Evolutionary conservation across 2,797 vertebrate genomes (phyloP), one percentile per base, ranked within the genome.

Genomic region (Enoplosus armatus): DNA sequence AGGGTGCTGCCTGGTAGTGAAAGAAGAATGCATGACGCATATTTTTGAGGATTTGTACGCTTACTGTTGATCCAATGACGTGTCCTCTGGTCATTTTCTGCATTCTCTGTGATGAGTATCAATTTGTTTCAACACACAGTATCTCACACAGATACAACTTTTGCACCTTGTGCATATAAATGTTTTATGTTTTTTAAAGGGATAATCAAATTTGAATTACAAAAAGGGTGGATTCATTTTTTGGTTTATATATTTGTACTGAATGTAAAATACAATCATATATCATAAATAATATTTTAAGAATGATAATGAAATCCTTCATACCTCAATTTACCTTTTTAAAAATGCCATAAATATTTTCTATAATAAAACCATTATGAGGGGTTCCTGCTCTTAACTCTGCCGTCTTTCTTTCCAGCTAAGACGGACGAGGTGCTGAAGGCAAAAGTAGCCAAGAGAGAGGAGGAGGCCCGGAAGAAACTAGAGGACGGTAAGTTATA

Each of bases 401-500:
- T 47, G 43, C 33, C 22, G 3, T 86, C 54, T 87, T 55, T 84
- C 56, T 75, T 86, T 74, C 35, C 87, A 99, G 98, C 97, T 45
- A 98, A 98, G 94, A 98, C 97, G 10, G 98, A 98, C 41, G 97
- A 99, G 94, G 97, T 93, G 0, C 82, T 99, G 80, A 97, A 96
- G 90, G 97, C 97, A 80, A 99, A 97, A 93, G 96, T 97, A 85
- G 93, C 92, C 59, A 97, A 95, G 88, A 96, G 95, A 85, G 97
- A 98, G 75, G 97, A 98, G 69, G 97, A 97, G 87, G 96, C 96
- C 5, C 96, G 93, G 79, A 97, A 95, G 90, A 96, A 95, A 77
- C 95, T 96, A 81, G 96, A 97, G 43, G 96, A 97, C 92, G 97
- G 97, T 99, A 93, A 94, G 92, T 66, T 58, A 24, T 54, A 3